A percentile compares a stretch with the other conserved stretches of the same genome.
Evolutionary conservation across 2,888 invertebrate genomes (phyloP).

Genomic region (Pyrgus malvae): DNA sequence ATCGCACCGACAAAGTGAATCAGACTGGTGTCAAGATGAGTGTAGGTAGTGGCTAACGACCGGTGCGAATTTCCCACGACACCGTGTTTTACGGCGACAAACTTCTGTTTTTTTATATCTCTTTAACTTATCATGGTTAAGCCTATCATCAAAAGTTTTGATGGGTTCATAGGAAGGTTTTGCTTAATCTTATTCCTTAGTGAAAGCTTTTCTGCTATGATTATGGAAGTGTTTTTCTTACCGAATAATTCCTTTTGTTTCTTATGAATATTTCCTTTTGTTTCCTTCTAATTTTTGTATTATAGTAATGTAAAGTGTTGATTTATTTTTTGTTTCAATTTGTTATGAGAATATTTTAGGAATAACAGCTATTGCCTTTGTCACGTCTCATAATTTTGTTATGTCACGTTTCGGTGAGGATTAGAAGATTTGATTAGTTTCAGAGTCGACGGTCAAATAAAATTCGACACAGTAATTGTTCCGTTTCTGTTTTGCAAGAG

Average conservation of each 20-base stretch:
- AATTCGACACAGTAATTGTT: constrained; percentile 15
- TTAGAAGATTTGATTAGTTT: constrained; percentile 2
- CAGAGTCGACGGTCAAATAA: constrained; percentile 7
- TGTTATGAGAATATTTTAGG: no score
- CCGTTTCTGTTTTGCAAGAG: constrained; percentile 2
- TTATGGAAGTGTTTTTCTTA: no score
- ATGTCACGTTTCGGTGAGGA: constrained; percentile 3
- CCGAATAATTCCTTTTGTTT: no score
- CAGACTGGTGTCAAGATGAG: constrained; percentile 33
- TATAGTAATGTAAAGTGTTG: no score
- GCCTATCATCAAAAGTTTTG: background rate
- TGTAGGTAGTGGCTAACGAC: constrained; percentile 46
- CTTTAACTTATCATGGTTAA: background rate
- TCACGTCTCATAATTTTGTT: background rate
- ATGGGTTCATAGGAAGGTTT: background rate
- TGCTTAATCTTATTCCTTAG: no score
- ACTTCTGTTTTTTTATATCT: background rate
- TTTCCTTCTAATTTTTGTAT: no score
- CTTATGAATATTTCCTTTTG: no score
- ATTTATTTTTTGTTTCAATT: no score
- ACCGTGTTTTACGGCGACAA: background rate
- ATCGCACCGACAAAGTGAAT: constrained; percentile 35
- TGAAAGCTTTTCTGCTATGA: no score
- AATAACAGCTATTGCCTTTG: no score
- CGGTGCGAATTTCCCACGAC: constrained; percentile 29